Percentiles rank a stretch among this genome's conserved stretches.
Evolutionary conservation across 1,140 invertebrate genomes (phyloP).

Genomic region (Thrips palmi): DNA sequence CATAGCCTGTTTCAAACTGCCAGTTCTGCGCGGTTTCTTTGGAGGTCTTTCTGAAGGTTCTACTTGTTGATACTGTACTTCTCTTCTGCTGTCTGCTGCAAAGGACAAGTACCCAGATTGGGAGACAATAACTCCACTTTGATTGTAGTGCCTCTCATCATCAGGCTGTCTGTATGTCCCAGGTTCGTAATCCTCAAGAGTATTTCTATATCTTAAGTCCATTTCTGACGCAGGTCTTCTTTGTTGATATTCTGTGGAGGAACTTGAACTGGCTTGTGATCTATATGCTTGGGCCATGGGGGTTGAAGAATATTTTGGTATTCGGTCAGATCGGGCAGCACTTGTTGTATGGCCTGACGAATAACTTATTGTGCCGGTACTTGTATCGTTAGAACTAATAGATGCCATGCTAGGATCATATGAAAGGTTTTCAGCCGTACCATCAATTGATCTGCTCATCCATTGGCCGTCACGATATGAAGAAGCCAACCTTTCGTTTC

Average conservation of each 20-base stretch:
- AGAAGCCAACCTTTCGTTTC: not conserved
- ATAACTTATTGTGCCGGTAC: not conserved
- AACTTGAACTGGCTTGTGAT: too few species aligned
- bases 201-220: too few species aligned
- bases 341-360: slow-evolving; percentile 5
- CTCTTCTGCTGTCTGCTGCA: slow-evolving; percentile 38
- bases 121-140: slow-evolving; percentile 47
- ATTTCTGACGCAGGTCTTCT: too few species aligned
- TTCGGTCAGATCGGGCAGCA: too few species aligned
- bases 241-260: too few species aligned
- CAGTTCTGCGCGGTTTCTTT: slow-evolving; percentile 49
- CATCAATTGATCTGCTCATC: not conserved
- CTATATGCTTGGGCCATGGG: too few species aligned
- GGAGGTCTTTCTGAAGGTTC: slow-evolving; percentile 27
- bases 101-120: slow-evolving; percentile 68
- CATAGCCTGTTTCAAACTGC: slow-evolving; percentile 58
- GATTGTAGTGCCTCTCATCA: too few species aligned
- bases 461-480: not conserved
- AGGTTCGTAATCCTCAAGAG: too few species aligned
- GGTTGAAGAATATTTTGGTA: too few species aligned
- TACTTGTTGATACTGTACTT: too few species aligned
- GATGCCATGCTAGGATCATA: too few species aligned
- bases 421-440: not conserved
- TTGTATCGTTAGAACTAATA: not conserved
- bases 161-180: too few species aligned